A percentile compares a stretch with the other conserved stretches of the same genome.
Evolutionary conservation across 2,888 invertebrate species (phyloP).

Genomic region (Ethmia dodecea): DNA sequence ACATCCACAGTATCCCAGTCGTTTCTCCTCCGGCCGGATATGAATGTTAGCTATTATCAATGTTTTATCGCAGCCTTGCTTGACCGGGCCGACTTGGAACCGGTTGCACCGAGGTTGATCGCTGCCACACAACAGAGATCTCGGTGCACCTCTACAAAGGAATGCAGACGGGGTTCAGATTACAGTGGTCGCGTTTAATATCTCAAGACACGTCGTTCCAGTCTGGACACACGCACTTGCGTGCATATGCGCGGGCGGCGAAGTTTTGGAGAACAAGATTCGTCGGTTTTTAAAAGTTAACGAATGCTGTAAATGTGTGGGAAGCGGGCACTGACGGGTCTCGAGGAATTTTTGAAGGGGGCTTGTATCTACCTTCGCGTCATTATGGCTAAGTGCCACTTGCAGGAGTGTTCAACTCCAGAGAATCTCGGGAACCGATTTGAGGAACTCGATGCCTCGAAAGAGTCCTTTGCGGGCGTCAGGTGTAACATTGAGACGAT

Average conservation of each 20-base stretch:
- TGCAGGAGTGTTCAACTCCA: too few relatives aligned
- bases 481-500: too few relatives aligned
- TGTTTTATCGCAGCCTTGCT: constrained; percentile 48
- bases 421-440: too few relatives aligned
- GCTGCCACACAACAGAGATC: constrained; percentile 25
- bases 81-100: constrained; percentile 46
- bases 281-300: constrained; percentile 23
- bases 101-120: constrained; percentile 54
- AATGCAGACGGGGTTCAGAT: constrained; percentile 16
- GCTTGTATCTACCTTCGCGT: neutral
- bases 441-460: too few relatives aligned
- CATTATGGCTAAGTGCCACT: too few relatives aligned
- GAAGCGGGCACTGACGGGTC: constrained; percentile 7
- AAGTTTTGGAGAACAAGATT: constrained; percentile 22
- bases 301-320: constrained; percentile 20
- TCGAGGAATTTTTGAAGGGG: neutral
- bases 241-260: constrained; percentile 21
- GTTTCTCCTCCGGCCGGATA: constrained; percentile 26
- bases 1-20: constrained; percentile 7
- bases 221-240: constrained; percentile 19
- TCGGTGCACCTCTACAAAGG: too few relatives aligned
- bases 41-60: constrained; percentile 45
- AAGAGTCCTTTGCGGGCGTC: too few relatives aligned
- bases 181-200: constrained; percentile 22
- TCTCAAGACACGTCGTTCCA: constrained; percentile 16